These are phyloP conservation scores for Anguilla marmorata DNA, from an alignment of 2,797 vertebrate genomes.

Conservation along the genomic window DNA sequence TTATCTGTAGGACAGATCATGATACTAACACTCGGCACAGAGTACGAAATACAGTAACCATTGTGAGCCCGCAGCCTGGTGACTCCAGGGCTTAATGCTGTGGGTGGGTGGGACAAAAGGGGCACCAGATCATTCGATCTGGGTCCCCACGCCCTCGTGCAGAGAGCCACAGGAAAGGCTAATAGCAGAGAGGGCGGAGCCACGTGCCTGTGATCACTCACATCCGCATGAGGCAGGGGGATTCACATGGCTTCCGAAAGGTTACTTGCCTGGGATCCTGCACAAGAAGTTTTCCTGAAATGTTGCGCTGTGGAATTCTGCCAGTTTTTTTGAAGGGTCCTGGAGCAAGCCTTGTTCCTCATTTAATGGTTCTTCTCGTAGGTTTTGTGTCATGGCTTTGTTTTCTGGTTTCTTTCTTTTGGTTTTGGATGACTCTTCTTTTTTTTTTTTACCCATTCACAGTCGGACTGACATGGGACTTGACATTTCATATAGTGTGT, in stretches of 20 bases:
- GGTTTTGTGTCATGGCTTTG: neutral
- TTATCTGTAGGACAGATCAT: slow-evolving; percentile 30
- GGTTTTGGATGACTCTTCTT: neutral
- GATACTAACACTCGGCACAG: slow-evolving; percentile 58
- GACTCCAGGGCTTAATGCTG: slow-evolving; percentile 78
- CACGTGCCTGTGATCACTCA: slow-evolving; percentile 34
- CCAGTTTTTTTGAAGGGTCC: slow-evolving; percentile 28
- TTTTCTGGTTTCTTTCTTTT: neutral
- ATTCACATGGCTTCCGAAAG: slow-evolving; percentile 68
- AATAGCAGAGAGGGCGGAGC: slow-evolving; percentile 58
- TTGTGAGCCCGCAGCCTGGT: slow-evolving; percentile 67
- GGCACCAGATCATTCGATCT: slow-evolving; percentile 96
- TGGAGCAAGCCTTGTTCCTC: neutral
- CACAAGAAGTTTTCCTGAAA: slow-evolving; percentile 40
- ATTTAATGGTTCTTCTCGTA: neutral
- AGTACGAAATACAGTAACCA: slow-evolving; percentile 22
- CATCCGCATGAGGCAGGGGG: slow-evolving; percentile 49
- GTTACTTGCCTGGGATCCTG: slow-evolving; percentile 57
- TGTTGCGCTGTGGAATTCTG: slow-evolving; percentile 9
- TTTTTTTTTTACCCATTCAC: neutral
- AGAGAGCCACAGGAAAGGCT: slow-evolving; percentile 77
- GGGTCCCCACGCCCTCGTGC: slow-evolving; percentile 89
- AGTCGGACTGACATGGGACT: too few relatives aligned
- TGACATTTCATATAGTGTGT: neutral
- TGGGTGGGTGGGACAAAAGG: slow-evolving; percentile 80